Evolutionary conservation across 2,113 vertebrate species (phyloP), one percentile per base, ranked within the genome.

Genomic region (Thunnus thynnus): DNA sequence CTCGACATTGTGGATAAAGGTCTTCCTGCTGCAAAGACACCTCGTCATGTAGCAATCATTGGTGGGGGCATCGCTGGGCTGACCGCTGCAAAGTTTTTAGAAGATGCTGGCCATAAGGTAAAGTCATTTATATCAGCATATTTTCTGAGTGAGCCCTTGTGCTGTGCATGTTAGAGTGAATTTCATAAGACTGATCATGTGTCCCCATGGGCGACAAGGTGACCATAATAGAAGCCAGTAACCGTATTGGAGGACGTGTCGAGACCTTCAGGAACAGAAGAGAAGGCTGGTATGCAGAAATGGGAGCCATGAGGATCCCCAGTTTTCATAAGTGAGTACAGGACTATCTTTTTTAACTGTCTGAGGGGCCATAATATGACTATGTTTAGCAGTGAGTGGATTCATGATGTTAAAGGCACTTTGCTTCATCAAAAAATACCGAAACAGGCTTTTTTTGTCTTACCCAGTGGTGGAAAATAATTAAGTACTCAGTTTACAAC

Each of bases 291-390:
- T 96, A 93, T 30, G 96, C 93, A 71, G 96, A 97, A 56, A 46
- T 97, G 54, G 96, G 96, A 1, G 95, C 96, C 56, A 97, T 97
- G 96, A 95, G 96, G 82, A 96, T 97, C 84, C 96, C 96, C 47
- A 92, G 50, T 65, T 94, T 95, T 0, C 96, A 97, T 80, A 93
- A 89, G 96, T 96, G 68, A 90, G 92, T 78, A 1, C 1, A 16
- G 11, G 1, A 48, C 14, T 14, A 10, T 8, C 14, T 30, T 22
- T 66, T 51, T 14, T 14, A 32, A 22, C 4, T 12, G 3, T 52
- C n/a, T 74, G 54, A 13, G 3, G 12, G 7, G 41, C 22, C 22
- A n/a, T 52, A 12, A 47, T 5, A 22, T 41, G 16, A 60, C 4
- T 13, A 16, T 14, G 11, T 11, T 25, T 8, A 56, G 12, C 54